A percentile compares a stretch with the other conserved stretches of the same genome.
Conservation (phyloP, 2,113 vertebrate genomes). For the Irena cyanogastra region DNA sequence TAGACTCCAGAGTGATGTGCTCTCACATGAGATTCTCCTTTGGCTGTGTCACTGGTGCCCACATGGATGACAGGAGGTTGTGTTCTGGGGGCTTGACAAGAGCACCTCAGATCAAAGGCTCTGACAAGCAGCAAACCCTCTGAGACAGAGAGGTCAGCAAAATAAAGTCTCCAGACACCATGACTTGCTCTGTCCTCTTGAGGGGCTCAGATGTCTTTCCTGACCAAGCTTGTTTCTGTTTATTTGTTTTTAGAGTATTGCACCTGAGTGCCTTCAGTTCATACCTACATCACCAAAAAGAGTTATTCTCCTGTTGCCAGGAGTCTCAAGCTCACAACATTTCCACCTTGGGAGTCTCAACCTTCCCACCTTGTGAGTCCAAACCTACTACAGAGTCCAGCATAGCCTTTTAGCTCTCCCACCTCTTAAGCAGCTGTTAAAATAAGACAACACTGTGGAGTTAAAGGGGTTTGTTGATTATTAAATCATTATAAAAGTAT, state of each 20-base stretch:
- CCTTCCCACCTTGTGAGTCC: not conserved
- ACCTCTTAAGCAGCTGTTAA: not conserved
- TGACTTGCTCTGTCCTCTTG: not conserved
- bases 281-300: not conserved
- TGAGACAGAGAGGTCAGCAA: not conserved
- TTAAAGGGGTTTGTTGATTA: not conserved
- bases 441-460: not conserved
- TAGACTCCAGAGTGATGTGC: not conserved
- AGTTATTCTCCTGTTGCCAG: not conserved
- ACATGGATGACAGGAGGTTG: not conserved
- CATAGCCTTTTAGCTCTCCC: not conserved
- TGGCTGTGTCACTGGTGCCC: not conserved
- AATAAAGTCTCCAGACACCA: not conserved
- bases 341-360: not conserved
- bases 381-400: not conserved
- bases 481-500: not conserved
- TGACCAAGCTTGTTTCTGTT: not conserved
- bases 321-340: not conserved
- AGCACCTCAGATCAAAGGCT: not conserved
- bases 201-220: not conserved
- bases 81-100: not conserved
- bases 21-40: fast-evolving
- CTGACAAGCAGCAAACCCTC: not conserved
- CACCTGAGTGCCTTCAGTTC: not conserved
- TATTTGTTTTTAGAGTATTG: not conserved